Evolutionary conservation across 2,888 invertebrate species (phyloP).

Genomic region (Erebia ligea): DNA sequence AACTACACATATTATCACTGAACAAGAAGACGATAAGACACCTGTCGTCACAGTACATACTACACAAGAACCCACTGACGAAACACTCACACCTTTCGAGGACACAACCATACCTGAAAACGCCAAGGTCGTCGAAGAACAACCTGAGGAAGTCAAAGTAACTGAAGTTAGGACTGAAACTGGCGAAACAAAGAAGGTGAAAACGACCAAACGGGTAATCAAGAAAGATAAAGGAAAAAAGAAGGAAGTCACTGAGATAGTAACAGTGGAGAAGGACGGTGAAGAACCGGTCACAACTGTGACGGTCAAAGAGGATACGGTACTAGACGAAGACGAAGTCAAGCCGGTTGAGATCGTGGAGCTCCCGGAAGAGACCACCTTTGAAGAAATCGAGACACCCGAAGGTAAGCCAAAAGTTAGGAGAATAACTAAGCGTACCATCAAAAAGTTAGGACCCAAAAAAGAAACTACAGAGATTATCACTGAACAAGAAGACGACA

Average conservation of each 20-base stretch:
- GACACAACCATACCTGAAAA: constrained; percentile 29
- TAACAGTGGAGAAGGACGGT: constrained; percentile 1
- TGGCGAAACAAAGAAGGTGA: constrained; percentile 47
- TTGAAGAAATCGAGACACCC: too few species aligned
- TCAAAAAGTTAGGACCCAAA: constrained; percentile 54
- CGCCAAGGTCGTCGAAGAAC: constrained; percentile 24
- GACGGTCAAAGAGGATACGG: constrained; percentile 52
- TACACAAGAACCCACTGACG: constrained; percentile 39
- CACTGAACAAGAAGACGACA: constrained; percentile 49
- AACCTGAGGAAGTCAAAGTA: constrained; percentile 51
- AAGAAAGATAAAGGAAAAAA: constrained; percentile 9
- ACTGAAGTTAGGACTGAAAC: constrained; percentile 59
- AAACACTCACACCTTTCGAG: constrained; percentile 45
- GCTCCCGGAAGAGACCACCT: too few species aligned
- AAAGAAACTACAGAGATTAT: constrained; percentile 37
- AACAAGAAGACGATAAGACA: constrained; percentile 22
- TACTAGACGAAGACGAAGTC: constrained; percentile 28
- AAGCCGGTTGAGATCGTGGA: constrained; percentile 36
- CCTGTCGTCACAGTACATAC: constrained; percentile 45
- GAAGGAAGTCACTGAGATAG: constrained; percentile 10
- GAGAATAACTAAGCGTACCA: too few species aligned
- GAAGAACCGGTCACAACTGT: constrained; percentile 47
- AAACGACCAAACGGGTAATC: background rate
- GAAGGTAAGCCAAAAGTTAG: too few species aligned
- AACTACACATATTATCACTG: constrained; percentile 39